Evolutionary conservation across 2,797 vertebrate genomes (phyloP).

Genomic region (Astyanax mexicanus): DNA sequence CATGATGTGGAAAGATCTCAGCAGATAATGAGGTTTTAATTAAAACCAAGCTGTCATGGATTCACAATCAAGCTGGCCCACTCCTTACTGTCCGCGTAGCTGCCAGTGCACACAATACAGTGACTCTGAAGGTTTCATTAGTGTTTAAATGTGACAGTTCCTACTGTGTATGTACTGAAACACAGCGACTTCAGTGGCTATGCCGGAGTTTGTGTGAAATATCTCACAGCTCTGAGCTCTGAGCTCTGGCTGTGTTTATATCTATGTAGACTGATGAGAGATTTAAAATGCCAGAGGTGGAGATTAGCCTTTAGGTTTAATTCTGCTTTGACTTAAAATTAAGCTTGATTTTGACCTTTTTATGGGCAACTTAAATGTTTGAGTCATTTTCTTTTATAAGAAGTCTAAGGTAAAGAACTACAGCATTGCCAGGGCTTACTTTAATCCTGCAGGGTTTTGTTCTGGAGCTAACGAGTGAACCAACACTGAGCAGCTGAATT

Average conservation of each 20-base stretch:
- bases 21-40: background rate
- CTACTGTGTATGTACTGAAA: background rate
- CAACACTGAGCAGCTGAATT: background rate
- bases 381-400: background rate
- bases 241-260: no score
- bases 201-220: background rate
- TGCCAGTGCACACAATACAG: background rate
- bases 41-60: background rate
- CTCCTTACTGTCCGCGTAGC: background rate
- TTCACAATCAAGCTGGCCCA: background rate
- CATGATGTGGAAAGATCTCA: background rate
- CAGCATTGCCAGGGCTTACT: background rate
- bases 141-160: background rate
- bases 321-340: background rate
- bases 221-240: background rate
- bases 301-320: background rate
- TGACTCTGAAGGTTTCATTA: background rate
- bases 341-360: slow-evolving; percentile 1
- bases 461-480: background rate
- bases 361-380: background rate
- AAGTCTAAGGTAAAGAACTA: background rate
- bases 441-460: background rate
- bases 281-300: background rate
- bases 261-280: background rate
- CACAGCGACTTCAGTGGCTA: background rate